Percentiles rank a stretch among this genome's conserved stretches.
Conservation (phyloP, 2,888 invertebrate species). For the Rhaphigaster nebulosa region DNA sequence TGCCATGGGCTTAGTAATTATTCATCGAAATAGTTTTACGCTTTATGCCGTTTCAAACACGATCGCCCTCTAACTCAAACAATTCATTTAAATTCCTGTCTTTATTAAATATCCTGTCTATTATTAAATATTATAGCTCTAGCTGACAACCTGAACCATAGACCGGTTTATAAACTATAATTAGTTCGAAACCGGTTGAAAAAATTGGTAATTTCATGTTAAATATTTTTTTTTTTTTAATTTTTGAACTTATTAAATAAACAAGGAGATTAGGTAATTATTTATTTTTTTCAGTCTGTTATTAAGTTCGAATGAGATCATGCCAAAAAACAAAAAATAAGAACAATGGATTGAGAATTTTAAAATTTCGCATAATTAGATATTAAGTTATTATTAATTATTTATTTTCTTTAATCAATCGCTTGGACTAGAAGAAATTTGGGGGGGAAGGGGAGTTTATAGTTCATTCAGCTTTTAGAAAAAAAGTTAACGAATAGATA, state of each 20-base stretch:
- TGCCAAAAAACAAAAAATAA: not conserved
- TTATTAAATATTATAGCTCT: not conserved
- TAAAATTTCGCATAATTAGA: not conserved
- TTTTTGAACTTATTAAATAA: constrained; percentile 4
- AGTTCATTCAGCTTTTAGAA: not conserved
- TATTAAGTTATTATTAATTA: not conserved
- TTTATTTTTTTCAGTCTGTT: not conserved
- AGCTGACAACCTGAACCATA: not conserved
- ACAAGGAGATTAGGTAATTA: not conserved
- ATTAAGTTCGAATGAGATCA: not conserved
- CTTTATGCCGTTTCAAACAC: not conserved
- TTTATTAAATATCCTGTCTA: not conserved
- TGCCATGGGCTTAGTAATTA: no score
- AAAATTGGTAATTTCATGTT: not conserved
- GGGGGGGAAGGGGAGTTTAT: no score
- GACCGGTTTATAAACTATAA: not conserved
- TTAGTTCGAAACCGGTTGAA: not conserved
- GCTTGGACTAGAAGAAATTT: not conserved
- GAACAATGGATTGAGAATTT: not conserved
- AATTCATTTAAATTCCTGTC: not conserved
- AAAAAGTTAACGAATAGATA: no score
- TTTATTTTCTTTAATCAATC: not conserved
- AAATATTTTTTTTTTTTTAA: not conserved
- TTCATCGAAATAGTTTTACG: no score
- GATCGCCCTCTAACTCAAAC: not conserved